These are phyloP conservation scores for Pionites leucogaster DNA, from an alignment of 2,113 vertebrate genomes.

Conservation along the genomic window DNA sequence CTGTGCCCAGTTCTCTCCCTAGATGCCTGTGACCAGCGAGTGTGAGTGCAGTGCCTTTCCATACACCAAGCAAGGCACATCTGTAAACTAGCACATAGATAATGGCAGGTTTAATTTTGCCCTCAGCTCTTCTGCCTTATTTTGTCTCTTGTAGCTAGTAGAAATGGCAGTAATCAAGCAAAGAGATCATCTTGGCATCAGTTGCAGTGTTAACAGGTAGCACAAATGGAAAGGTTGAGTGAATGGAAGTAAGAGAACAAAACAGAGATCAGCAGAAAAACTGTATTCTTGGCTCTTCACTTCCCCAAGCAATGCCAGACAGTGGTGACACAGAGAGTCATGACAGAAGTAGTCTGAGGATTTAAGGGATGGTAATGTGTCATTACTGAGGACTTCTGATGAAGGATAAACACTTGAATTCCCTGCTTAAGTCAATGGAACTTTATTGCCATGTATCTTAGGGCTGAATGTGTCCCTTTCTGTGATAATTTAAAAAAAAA, in stretches of 20 bases:
- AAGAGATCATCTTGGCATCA: slow-evolving; percentile 13
- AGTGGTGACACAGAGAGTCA: background rate
- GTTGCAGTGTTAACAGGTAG: background rate
- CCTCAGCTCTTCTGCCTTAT: background rate
- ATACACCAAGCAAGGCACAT: background rate
- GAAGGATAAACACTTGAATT: background rate
- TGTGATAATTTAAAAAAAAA: background rate
- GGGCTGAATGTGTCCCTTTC: background rate
- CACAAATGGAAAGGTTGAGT: background rate
- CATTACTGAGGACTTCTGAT: background rate
- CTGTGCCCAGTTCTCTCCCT: background rate
- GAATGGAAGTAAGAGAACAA: slow-evolving; percentile 4
- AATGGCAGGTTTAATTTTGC: background rate
- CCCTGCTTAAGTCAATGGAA: background rate
- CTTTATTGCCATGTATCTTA: background rate
- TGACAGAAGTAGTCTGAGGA: background rate
- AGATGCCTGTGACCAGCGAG: background rate
- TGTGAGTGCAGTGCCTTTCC: background rate
- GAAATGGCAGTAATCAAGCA: background rate
- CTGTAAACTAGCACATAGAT: background rate
- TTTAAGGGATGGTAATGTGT: background rate
- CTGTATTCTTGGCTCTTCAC: background rate
- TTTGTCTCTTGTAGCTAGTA: background rate
- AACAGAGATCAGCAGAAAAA: slow-evolving; percentile 50
- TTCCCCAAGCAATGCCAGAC: background rate